Percentiles rank a stretch among this genome's conserved stretches.
phyloP scores from a whole-genome alignment of 1,140 invertebrate species.

The Proctacanthus coquilletti region DNA sequence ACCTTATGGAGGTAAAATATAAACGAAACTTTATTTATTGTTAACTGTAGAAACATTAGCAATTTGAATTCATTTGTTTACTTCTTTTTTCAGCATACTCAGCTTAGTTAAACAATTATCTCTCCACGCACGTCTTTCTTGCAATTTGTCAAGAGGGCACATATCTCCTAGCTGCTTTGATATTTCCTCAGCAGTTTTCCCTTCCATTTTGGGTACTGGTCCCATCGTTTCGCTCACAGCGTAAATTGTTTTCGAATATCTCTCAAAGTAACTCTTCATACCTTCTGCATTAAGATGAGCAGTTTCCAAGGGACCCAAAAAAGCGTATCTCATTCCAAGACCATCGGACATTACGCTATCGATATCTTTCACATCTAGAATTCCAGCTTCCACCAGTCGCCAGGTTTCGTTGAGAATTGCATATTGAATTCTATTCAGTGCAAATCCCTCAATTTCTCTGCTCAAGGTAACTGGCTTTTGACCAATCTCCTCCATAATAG shows the following conservation, averaged over 20 bases:
- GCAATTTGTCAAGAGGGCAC: conserved; percentile 55
- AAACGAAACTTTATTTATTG: too few relatives aligned
- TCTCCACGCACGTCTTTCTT: conserved; percentile 57
- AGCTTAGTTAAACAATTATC: conserved; percentile 71
- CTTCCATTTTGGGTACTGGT: conserved; percentile 52
- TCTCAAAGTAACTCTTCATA: conserved; percentile 33
- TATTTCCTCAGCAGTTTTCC: conserved; percentile 39
- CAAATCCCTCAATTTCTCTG: conserved; percentile 82
- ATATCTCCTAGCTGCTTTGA: conserved; percentile 51
- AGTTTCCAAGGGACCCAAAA: conserved; percentile 84
- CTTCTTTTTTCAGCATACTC: conserved; percentile 63
- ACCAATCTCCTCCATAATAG: conserved; percentile 75
- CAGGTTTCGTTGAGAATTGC: conserved; percentile 87
- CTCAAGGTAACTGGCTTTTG: conserved; percentile 74
- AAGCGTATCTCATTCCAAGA: conserved; percentile 85
- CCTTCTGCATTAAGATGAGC: conserved; percentile 90
- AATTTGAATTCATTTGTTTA: too few relatives aligned
- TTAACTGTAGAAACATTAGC: too few relatives aligned
- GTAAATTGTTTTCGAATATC: conserved; percentile 65
- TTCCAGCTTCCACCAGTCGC: conserved; percentile 63
- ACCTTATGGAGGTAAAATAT: too few relatives aligned
- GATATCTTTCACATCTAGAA: conserved; percentile 76
- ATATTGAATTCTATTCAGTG: conserved; percentile 89
- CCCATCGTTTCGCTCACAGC: conserved; percentile 61
- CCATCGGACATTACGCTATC: conserved; percentile 89